Conservation (phyloP, 2,888 invertebrate species). For the Prosopocoilus inquinatus region DNA sequence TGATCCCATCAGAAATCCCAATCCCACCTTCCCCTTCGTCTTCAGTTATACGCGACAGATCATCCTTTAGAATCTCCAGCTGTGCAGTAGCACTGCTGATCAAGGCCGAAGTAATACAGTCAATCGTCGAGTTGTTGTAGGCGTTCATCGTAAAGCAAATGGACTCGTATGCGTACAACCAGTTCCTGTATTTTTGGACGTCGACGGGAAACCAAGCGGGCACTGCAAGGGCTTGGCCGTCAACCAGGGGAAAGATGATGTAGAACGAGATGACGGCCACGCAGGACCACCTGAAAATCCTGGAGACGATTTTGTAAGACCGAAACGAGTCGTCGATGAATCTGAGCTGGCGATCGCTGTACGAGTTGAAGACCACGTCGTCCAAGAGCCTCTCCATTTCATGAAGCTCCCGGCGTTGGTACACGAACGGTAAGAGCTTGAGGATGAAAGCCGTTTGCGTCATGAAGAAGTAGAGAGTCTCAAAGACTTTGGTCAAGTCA, state of each 20-base stretch:
- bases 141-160: slow-evolving; percentile 24
- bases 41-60: slow-evolving; percentile 9
- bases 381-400: slow-evolving; percentile 10
- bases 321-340: slow-evolving; percentile 13
- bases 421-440: slow-evolving; percentile 17
- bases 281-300: slow-evolving; percentile 19
- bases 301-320: slow-evolving; percentile 13
- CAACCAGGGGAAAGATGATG: slow-evolving; percentile 24
- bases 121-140: slow-evolving; percentile 26
- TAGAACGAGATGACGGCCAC: slow-evolving; percentile 22
- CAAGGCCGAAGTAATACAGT: slow-evolving; percentile 22
- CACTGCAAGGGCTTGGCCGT: slow-evolving; percentile 15
- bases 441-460: slow-evolving; percentile 19
- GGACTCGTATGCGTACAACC: slow-evolving; percentile 22
- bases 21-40: not conserved
- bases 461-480: slow-evolving; percentile 20
- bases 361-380: slow-evolving; percentile 14
- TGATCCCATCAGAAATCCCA: not conserved
- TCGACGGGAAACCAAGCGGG: slow-evolving; percentile 25
- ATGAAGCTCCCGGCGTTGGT: slow-evolving; percentile 8
- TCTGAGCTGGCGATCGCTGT: slow-evolving; percentile 11
- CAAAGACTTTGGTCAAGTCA: slow-evolving; percentile 10
- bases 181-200: slow-evolving; percentile 14
- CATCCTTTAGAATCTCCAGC: slow-evolving; percentile 27
- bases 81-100: slow-evolving; percentile 27